These are phyloP conservation scores for Elysia chlorotica DNA, from an alignment of 1,140 invertebrate genomes.

Conservation along the genomic window DNA sequence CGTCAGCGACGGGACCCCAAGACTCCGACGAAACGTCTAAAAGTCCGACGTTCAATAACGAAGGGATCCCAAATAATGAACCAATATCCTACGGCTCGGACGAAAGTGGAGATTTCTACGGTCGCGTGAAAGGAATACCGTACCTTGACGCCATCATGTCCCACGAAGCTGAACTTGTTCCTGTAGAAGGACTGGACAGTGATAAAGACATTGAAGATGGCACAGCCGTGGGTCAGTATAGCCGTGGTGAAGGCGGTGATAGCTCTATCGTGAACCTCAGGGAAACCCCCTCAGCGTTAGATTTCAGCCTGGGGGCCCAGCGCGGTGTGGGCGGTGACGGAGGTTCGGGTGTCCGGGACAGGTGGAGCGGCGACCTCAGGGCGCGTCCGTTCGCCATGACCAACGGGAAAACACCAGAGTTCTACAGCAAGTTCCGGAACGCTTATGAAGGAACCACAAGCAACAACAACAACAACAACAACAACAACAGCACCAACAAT, in stretches of 20 bases:
- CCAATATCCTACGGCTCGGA: neutral
- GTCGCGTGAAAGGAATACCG: neutral
- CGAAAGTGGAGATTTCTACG: neutral
- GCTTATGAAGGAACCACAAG: no score
- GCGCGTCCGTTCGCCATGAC: no score
- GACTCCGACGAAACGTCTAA: constrained; percentile 6
- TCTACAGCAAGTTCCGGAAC: no score
- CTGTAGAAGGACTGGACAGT: neutral
- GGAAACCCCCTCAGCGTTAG: neutral
- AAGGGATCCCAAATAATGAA: no score
- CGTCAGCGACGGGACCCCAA: neutral
- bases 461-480: no score
- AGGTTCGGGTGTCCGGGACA: no score
- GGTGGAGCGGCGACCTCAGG: no score
- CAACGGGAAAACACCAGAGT: no score
- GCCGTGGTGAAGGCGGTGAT: neutral
- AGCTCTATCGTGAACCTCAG: neutral
- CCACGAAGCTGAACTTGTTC: constrained; percentile 7
- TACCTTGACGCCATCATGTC: constrained; percentile 21
- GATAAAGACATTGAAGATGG: neutral
- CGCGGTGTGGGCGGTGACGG: no score
- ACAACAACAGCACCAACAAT: no score
- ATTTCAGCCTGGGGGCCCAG: constrained; percentile 4
- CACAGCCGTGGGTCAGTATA: neutral
- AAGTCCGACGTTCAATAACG: neutral